A percentile compares a stretch with the other conserved stretches of the same genome.
Evolutionary conservation across 2,113 vertebrate genomes (phyloP).

Genomic region (Menura novaehollandiae): DNA sequence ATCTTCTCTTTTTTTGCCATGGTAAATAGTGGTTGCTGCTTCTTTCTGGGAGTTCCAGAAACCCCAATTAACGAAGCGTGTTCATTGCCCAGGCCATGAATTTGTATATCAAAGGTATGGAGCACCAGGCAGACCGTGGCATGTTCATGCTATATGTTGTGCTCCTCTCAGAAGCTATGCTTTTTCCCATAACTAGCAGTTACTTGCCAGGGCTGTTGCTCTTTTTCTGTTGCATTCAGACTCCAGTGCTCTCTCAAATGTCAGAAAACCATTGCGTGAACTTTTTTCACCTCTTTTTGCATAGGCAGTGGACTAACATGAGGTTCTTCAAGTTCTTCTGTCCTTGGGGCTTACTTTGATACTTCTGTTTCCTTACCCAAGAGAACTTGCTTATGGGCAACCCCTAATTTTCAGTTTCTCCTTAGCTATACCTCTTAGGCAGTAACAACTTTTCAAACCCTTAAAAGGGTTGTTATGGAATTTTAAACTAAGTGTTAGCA

Average conservation of each 20-base stretch:
- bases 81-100: neutral
- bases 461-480: neutral
- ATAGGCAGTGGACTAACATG: neutral
- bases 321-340: neutral
- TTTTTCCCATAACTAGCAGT: neutral
- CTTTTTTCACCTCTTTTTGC: neutral
- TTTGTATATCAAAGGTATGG: neutral
- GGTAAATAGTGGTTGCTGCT: neutral
- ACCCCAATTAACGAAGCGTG: neutral
- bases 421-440: neutral
- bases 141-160: neutral
- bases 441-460: neutral
- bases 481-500: neutral
- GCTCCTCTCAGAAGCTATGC: neutral
- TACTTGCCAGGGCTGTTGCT: neutral
- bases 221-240: accelerated
- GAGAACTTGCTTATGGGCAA: neutral
- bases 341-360: neutral
- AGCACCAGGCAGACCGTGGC: neutral
- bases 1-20: neutral
- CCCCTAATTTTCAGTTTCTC: neutral
- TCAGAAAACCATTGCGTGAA: neutral
- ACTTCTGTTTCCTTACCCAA: neutral
- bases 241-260: neutral
- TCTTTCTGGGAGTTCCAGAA: neutral